Evolutionary conservation across 2,113 vertebrate species (phyloP).

Genomic region (Chamaetylas fuelleborni): DNA sequence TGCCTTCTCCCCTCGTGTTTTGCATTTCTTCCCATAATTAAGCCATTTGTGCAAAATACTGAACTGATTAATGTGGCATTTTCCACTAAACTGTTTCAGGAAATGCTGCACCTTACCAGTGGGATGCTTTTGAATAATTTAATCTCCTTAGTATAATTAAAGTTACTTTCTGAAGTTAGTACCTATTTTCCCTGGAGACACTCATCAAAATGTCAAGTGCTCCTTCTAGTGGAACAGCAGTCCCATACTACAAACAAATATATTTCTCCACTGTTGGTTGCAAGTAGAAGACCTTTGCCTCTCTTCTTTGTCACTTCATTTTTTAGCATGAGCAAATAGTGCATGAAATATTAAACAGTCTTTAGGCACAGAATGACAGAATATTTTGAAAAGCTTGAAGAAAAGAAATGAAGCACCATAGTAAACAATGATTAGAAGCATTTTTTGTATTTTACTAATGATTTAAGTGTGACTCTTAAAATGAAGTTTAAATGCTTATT

Average conservation of each 20-base stretch:
- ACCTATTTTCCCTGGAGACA: conserved; percentile 66
- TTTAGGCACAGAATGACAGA: background rate
- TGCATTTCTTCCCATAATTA: conserved; percentile 64
- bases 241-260: conserved; percentile 70
- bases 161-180: conserved; percentile 72
- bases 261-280: conserved; percentile 51
- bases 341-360: conserved; percentile 15
- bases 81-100: conserved; percentile 72
- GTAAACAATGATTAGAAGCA: background rate
- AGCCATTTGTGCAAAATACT: conserved; percentile 63
- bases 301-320: conserved; percentile 40
- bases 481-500: conserved; percentile 10
- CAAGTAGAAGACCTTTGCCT: conserved; percentile 28
- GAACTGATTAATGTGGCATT: conserved; percentile 76
- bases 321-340: conserved; percentile 39
- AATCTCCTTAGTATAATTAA: conserved; percentile 76
- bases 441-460: background rate
- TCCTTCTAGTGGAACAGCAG: conserved; percentile 65
- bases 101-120: conserved; percentile 70
- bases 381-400: background rate
- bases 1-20: background rate
- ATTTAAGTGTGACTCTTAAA: background rate
- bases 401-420: background rate
- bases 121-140: conserved; percentile 73
- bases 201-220: conserved; percentile 77